phyloP scores from a whole-genome alignment of 2,888 invertebrate genomes.

The Tolmerus cingulatus region DNA sequence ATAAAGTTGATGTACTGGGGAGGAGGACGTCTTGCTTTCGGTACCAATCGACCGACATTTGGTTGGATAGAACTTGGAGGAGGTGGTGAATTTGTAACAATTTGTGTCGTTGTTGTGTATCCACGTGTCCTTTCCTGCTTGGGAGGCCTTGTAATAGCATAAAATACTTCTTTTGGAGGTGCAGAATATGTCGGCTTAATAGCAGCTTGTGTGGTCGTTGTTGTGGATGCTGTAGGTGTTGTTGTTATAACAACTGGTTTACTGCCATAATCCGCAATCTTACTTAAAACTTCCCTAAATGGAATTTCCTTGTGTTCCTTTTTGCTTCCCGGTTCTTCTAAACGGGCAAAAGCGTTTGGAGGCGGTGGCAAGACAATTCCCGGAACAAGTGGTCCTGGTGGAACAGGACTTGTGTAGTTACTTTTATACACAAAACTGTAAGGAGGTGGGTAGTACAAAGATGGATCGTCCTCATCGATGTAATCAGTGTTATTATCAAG shows the following conservation, averaged over 20 bases:
- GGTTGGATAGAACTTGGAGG: conserved; percentile 2
- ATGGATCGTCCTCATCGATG: conserved; percentile 90
- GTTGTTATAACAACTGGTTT: conserved; percentile 54
- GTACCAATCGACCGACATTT: conserved; percentile 53
- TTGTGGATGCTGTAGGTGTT: conserved; percentile 60
- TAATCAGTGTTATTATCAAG: conserved; percentile 76
- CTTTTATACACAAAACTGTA: conserved; percentile 86
- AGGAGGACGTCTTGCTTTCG: conserved; percentile 58
- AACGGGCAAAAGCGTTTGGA: conserved; percentile 82
- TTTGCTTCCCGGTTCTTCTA: conserved; percentile 65
- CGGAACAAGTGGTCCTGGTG: conserved; percentile 86
- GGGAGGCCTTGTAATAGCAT: conserved; percentile 18
- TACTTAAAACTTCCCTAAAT: conserved; percentile 55
- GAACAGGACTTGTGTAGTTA: conserved; percentile 77
- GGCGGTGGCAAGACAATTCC: conserved; percentile 89
- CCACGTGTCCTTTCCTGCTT: conserved; percentile 1
- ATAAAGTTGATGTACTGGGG: conserved; percentile 57
- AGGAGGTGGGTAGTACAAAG: conserved; percentile 89
- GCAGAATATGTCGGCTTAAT: conserved; percentile 55
- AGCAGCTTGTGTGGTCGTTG: conserved; percentile 61
- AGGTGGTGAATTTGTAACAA: neutral
- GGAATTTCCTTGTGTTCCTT: conserved; percentile 51
- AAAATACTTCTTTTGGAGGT: conserved; percentile 53
- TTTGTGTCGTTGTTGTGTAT: neutral
- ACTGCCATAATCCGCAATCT: conserved; percentile 54